These are phyloP conservation scores for Ips nitidus DNA, from an alignment of 1,140 invertebrate genomes.

Conservation along the genomic window DNA sequence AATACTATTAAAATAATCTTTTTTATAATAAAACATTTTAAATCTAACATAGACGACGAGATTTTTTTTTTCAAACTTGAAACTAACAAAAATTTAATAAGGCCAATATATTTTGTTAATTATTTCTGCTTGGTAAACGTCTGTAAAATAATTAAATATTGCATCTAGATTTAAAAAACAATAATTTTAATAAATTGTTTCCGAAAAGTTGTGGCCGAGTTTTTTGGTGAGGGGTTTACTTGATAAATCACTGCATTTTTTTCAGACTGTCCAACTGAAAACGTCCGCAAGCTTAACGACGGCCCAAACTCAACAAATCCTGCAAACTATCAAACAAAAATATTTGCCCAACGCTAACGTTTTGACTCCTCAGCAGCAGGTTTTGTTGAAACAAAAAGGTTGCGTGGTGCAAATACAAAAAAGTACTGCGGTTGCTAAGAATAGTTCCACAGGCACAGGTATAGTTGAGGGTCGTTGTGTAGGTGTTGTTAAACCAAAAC, in stretches of 20 bases:
- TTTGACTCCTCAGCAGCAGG: constrained; percentile 43
- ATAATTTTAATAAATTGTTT: too few species aligned
- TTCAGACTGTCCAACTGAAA: constrained; percentile 40
- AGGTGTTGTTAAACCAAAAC: not conserved
- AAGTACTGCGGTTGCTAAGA: constrained; percentile 27
- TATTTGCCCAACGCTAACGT: constrained; percentile 46
- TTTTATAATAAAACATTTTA: too few species aligned
- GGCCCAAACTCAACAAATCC: constrained; percentile 54
- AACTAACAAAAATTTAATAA: too few species aligned
- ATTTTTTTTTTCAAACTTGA: too few species aligned
- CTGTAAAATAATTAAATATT: too few species aligned
- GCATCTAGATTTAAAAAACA: too few species aligned
- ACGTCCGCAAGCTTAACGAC: constrained; percentile 50
- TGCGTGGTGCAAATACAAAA: constrained; percentile 48
- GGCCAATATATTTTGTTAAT: too few species aligned
- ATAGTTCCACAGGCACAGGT: constrained; percentile 14
- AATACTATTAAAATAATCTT: too few species aligned
- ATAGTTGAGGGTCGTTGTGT: not conserved
- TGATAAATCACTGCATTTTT: not conserved
- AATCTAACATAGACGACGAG: too few species aligned
- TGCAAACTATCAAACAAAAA: constrained; percentile 53
- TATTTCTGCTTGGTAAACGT: too few species aligned
- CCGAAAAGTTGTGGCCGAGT: too few species aligned
- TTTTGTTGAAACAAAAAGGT: constrained; percentile 46
- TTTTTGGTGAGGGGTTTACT: too few species aligned